phyloP scores from a whole-genome alignment of 2,888 invertebrate species.

The Dendrolimus pini region DNA sequence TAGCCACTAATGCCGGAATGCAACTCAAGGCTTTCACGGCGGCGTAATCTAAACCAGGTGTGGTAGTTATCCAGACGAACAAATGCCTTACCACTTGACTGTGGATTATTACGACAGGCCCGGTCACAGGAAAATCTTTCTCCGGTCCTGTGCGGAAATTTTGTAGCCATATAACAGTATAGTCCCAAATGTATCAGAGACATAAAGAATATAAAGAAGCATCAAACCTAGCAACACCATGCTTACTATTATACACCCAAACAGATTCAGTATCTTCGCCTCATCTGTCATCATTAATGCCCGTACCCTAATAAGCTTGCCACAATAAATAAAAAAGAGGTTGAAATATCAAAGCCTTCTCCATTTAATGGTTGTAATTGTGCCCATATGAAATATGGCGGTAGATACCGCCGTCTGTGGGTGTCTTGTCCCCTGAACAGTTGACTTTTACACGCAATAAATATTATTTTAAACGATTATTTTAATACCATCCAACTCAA shows the following conservation, averaged over 20 bases:
- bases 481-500: constrained; percentile 31
- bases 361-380: constrained; percentile 73
- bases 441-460: constrained; percentile 68
- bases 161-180: too few relatives aligned
- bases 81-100: too few relatives aligned
- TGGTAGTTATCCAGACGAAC: too few relatives aligned
- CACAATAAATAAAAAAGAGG: constrained; percentile 64
- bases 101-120: too few relatives aligned
- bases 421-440: constrained; percentile 64
- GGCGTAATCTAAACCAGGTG: too few relatives aligned
- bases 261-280: constrained; percentile 7
- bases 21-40: too few relatives aligned
- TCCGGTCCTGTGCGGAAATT: too few relatives aligned
- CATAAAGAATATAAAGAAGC: too few relatives aligned
- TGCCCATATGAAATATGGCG: constrained; percentile 69
- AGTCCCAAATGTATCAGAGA: too few relatives aligned
- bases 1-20: too few relatives aligned
- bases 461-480: constrained; percentile 59
- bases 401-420: constrained; percentile 21
- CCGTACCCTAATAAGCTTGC: constrained; percentile 72
- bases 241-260: neutral
- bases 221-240: neutral
- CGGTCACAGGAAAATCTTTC: too few relatives aligned
- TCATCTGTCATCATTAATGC: constrained; percentile 76
- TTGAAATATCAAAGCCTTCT: constrained; percentile 62